Percentiles rank a stretch among this genome's conserved stretches.
These are phyloP conservation scores for Rotaria macrura DNA, from an alignment of 2,888 invertebrate genomes.

Conservation along the genomic window DNA sequence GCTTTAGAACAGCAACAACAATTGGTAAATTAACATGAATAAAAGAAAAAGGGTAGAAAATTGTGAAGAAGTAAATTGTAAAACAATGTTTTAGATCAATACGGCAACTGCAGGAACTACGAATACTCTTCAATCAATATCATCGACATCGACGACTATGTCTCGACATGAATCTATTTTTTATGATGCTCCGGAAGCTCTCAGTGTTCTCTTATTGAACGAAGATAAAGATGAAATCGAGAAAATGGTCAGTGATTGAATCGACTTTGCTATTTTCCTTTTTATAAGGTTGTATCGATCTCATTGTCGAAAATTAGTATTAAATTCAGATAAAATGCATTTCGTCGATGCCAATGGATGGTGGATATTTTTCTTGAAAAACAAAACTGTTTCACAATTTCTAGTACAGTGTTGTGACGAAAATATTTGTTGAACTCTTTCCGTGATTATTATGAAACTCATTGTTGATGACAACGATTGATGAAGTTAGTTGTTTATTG, in stretches of 20 bases:
- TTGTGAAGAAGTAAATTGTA: neutral
- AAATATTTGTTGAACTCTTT: too few relatives aligned
- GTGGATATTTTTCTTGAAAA: too few relatives aligned
- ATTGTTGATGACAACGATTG: too few relatives aligned
- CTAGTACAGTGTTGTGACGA: too few relatives aligned
- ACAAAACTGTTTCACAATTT: too few relatives aligned
- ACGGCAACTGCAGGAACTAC: neutral
- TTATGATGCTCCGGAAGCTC: constrained; percentile 7
- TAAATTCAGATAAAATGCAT: too few relatives aligned
- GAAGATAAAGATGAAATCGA: constrained; percentile 22
- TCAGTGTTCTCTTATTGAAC: neutral
- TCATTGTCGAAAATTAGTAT: too few relatives aligned
- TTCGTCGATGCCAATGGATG: too few relatives aligned
- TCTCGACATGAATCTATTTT: constrained; percentile 14
- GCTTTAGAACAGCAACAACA: constrained; percentile 9
- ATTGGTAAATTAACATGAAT: neutral
- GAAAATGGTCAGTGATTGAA: neutral
- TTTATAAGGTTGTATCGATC: too few relatives aligned
- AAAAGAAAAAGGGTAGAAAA: neutral
- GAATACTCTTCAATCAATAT: neutral
- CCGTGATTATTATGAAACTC: too few relatives aligned
- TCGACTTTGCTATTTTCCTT: too few relatives aligned
- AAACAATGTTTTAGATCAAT: neutral
- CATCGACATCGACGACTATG: neutral
- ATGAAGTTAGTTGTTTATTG: too few relatives aligned